A percentile compares a stretch with the other conserved stretches of the same genome.
These are phyloP conservation scores for Drosophila neocordata DNA, from an alignment of 1,140 invertebrate species.

Conservation along the genomic window DNA sequence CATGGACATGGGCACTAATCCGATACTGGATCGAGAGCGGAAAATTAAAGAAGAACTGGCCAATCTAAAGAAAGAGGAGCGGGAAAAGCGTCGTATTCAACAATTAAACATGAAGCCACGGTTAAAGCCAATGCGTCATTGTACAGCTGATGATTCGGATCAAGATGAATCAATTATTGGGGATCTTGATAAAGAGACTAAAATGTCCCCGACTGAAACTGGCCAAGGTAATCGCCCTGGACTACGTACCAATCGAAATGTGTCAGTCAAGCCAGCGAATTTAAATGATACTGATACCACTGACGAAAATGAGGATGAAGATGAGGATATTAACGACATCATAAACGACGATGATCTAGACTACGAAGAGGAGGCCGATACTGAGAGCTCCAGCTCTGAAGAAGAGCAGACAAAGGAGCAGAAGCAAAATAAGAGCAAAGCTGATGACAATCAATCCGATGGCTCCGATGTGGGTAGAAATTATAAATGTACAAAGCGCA, in stretches of 20 bases:
- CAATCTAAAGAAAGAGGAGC: conserved; percentile 18
- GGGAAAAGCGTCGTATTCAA: conserved; percentile 23
- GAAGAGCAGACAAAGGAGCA: background rate
- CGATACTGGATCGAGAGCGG: conserved; percentile 30
- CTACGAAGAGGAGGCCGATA: background rate
- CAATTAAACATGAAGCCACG: conserved; percentile 24
- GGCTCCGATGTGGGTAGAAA: conserved; percentile 5
- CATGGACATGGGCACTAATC: conserved; percentile 32
- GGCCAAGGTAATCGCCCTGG: background rate
- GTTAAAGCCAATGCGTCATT: conserved; percentile 31
- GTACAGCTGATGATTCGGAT: conserved; percentile 42
- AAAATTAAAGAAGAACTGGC: conserved; percentile 30
- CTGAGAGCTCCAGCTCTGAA: background rate
- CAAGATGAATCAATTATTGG: background rate
- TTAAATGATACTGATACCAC: background rate
- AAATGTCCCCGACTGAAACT: background rate
- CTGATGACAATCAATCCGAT: background rate
- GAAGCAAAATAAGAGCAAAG: background rate
- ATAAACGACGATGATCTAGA: background rate
- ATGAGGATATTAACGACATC: background rate
- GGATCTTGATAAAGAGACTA: background rate
- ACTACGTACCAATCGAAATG: conserved; percentile 39
- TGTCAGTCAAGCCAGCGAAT: background rate
- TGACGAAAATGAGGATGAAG: conserved; percentile 13
- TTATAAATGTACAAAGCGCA: background rate